Percentiles rank a stretch among this genome's conserved stretches.
phyloP scores from a whole-genome alignment of 1,140 invertebrate species.

The Himalopsyche phryganea region DNA sequence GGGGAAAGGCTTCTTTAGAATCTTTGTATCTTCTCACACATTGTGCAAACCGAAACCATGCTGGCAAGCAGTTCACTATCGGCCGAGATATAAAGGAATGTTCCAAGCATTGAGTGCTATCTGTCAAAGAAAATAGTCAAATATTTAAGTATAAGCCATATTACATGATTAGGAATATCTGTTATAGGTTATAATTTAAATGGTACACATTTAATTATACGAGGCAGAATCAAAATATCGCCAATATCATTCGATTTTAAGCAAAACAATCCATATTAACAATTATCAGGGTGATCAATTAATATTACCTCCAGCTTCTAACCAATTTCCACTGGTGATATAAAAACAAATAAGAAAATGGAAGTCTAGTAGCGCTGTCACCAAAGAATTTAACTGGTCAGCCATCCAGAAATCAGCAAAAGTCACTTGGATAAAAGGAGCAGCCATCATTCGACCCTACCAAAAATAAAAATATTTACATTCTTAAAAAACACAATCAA shows the following conservation, averaged over 20 bases:
- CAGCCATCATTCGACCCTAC: constrained; percentile 79
- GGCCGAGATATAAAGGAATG: constrained; percentile 66
- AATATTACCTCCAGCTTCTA: constrained; percentile 57
- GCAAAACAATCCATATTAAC: too few species aligned
- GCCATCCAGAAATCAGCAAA: constrained; percentile 99
- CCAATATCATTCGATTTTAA: too few species aligned
- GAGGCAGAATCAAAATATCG: too few species aligned
- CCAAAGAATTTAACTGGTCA: constrained; percentile 95
- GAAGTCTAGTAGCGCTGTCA: constrained; percentile 86
- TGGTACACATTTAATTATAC: too few species aligned
- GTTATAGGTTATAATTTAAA: too few species aligned
- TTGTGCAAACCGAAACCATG: constrained; percentile 97
- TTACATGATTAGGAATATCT: too few species aligned
- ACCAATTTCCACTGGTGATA: constrained; percentile 69
- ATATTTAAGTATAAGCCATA: too few species aligned
- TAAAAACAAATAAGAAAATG: constrained; percentile 90
- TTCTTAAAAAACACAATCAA: too few species aligned
- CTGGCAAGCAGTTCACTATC: constrained; percentile 86
- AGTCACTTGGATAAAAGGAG: constrained; percentile 92
- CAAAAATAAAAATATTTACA: constrained; percentile 37
- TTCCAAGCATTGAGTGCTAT: constrained; percentile 60
- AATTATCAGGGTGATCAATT: too few species aligned
- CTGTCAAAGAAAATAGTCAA: constrained; percentile 39
- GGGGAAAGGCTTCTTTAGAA: constrained; percentile 87
- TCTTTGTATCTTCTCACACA: constrained; percentile 92